Base-by-base conservation (phyloP, 1,140 invertebrate genomes). In the Drosophila melanogaster region DNA sequence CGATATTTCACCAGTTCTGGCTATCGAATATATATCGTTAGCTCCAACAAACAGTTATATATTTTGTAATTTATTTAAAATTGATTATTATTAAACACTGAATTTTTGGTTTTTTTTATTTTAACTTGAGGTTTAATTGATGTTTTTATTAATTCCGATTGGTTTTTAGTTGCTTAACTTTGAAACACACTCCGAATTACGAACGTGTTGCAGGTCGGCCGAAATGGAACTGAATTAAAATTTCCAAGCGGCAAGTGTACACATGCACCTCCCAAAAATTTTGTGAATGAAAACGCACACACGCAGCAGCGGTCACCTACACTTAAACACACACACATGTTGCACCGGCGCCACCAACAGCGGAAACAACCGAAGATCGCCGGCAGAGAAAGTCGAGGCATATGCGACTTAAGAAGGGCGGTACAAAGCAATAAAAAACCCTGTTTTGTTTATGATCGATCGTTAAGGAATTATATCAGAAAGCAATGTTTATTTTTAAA, bases 321-420 rank as follows among this genome's bases (percentile, higher is more conserved):
- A 61, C 50, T 10, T 41, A 37, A 40, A 26, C 70, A 56, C 49
- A 71, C 49, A 71, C 81, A 86, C 81, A 86, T 86, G 81, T 87
- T 86, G 79, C 83, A 62, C 61, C 72, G 79, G 64, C 79, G 81
- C 69, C 81, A 55, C 26, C 35, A 41, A 30, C 58, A 35, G 54
- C 79, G 84, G 74, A 85, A 85, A 64, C 81, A 54, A 22, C 11
- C 47, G 3, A 33, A 50, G 24, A 77, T 47, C 72, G 71, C 57
- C 61, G 54, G 41, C 69, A 78, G 79, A 51, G 69, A 81, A 87
- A 78, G 78, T 54, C 43, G 11, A 47, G 60, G 49, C 35, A 56
- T 81, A 75, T 56, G 55, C 33, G 47, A 14, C 19, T 3, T 0
- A 14, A 12, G 10, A 14, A 51, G 41, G 53, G 22, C 62, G 38